Evolutionary conservation across 37 sponge, comb jelly and placozoan species (phyloP), one percentile per base, ranked within the genome.

Genomic region (Diacarnus erythraeanus): DNA sequence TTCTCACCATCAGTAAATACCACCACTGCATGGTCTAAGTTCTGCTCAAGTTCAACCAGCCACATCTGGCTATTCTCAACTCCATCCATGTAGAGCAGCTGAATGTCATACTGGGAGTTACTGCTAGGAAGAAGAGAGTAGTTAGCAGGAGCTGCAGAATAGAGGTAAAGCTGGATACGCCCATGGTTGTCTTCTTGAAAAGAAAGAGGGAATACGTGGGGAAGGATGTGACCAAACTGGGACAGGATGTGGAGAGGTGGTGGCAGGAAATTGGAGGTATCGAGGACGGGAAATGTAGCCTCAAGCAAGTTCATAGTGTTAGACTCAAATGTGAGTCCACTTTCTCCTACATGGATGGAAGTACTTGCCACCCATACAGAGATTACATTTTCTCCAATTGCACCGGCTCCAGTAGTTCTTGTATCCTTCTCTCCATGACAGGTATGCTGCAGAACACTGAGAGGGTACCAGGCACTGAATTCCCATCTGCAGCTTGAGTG

Each of bases 401-500:
- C 51, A 47, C 10, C 51, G 6, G 2, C 34, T 65, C 66, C 66
- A 65, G 35, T 20, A 5, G 33, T 12, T 35, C 57, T 36, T 29
- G 23, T 2, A 33, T 41, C 35, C 36, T 38, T 54, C 74, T 51
- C 33, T 54, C 42, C 74, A 20, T 43, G 47, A 30, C 74, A 74
- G 5, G 40, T 3, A 6, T 47, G 37, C 8, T 56, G 57, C 36
- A 47, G 57, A 47, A 33, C 18, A 1, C 36, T 54, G 41, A 74
- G 30, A 4, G 74, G 74, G 9, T 42, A n/a, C 74, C 74, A 74
- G 8, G 20, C 37, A 8, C 38, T 57, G 66, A 80, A 80, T 3
- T 71, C n/a, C 80, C 80, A 80, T 10, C 25, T 42, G 37, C 80
- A 80, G 10, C 23, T 34, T 30, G 37, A 8, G 0, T 43, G 25